phyloP scores from a whole-genome alignment of 2,797 vertebrate genomes.

The Xiphophorus birchmanni region DNA sequence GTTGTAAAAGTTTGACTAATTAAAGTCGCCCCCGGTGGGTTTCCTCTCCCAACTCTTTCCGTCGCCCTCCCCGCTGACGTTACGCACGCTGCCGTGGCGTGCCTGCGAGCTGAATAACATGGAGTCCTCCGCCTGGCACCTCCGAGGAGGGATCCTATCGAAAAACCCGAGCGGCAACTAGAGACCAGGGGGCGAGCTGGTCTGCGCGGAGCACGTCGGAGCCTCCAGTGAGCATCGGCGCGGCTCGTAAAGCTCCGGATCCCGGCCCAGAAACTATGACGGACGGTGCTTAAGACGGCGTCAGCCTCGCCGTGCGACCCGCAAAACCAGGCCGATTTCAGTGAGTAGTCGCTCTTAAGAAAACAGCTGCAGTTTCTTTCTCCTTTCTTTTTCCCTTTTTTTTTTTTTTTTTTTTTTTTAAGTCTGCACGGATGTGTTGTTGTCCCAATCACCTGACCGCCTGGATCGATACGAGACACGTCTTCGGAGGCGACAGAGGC shows the following conservation, averaged over 20 bases:
- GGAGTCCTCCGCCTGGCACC: conserved; percentile 80
- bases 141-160: conserved; percentile 63
- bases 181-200: conserved; percentile 16
- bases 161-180: conserved; percentile 32
- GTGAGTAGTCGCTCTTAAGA: conserved; percentile 70
- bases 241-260: conserved; percentile 46
- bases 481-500: conserved; percentile 36
- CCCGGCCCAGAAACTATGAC: conserved; percentile 60
- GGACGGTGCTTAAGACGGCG: conserved; percentile 56
- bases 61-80: conserved; percentile 78
- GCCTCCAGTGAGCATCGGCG: conserved; percentile 46
- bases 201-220: conserved; percentile 30
- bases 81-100: conserved; percentile 83
- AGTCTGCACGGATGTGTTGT: conserved; percentile 39
- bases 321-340: conserved; percentile 72
- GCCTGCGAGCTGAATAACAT: conserved; percentile 80
- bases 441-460: conserved; percentile 51
- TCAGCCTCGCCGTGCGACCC: conserved; percentile 52
- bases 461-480: conserved; percentile 48
- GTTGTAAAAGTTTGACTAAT: conserved; percentile 47
- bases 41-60: conserved; percentile 49
- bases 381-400: neutral
- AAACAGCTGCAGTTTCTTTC: conserved; percentile 27
- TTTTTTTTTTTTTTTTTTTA: neutral
- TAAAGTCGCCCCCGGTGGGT: conserved; percentile 41